A percentile compares a stretch with the other conserved stretches of the same genome.
phyloP scores from a whole-genome alignment of 2,113 vertebrate genomes.

The Rhineura floridana region DNA sequence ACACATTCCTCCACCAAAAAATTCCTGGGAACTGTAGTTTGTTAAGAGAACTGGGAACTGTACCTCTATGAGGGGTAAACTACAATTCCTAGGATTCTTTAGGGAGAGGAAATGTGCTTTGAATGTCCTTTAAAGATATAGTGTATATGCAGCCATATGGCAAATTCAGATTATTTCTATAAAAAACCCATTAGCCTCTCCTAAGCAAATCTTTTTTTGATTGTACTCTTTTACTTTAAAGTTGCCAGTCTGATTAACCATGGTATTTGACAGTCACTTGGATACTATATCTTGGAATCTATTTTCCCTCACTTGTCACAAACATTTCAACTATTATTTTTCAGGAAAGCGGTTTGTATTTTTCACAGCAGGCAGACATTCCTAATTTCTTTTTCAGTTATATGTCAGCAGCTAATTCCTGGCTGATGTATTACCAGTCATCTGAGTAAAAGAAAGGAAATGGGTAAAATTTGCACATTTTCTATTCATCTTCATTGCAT shows the following conservation, averaged over 20 bases:
- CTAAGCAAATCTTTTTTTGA: neutral
- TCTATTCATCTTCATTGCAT: neutral
- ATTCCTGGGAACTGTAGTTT: too few relatives aligned
- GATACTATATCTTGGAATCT: slow-evolving; percentile 12
- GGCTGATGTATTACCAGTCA: neutral
- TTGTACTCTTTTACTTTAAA: slow-evolving; percentile 24
- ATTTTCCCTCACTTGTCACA: slow-evolving; percentile 13
- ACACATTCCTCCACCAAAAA: too few relatives aligned
- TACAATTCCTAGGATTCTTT: too few relatives aligned
- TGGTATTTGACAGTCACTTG: slow-evolving; percentile 5
- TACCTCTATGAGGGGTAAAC: too few relatives aligned
- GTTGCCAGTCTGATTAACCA: neutral
- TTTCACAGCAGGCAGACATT: slow-evolving; percentile 36
- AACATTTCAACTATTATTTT: slow-evolving; percentile 23
- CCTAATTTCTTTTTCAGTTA: neutral
- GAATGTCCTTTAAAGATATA: too few relatives aligned
- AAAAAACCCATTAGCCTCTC: neutral
- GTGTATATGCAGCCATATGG: too few relatives aligned
- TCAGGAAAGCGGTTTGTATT: slow-evolving; percentile 26
- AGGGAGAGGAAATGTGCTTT: too few relatives aligned
- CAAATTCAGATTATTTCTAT: neutral
- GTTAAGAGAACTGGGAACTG: too few relatives aligned
- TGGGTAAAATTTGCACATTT: neutral
- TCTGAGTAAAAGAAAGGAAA: neutral
- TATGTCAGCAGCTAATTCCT: neutral